These are phyloP conservation scores for Threskiornis aethiopicus DNA, from an alignment of 2,797 vertebrate species.

Conservation along the genomic window DNA sequence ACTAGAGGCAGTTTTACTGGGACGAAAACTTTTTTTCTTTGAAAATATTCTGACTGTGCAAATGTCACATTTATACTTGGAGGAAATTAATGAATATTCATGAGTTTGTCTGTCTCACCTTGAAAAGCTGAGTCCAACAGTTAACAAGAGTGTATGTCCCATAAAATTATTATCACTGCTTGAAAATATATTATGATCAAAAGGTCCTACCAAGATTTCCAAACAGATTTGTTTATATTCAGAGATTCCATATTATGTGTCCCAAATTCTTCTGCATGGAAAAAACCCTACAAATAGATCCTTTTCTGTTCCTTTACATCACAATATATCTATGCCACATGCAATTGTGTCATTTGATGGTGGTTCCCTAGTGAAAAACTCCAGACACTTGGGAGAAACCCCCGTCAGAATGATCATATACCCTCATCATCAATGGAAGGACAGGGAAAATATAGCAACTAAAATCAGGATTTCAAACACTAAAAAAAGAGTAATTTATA, in stretches of 20 bases:
- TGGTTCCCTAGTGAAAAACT: background rate
- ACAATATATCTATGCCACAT: background rate
- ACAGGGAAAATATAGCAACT: background rate
- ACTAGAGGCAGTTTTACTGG: background rate
- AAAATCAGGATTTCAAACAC: background rate
- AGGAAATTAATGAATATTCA: background rate
- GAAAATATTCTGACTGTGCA: background rate
- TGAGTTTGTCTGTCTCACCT: background rate
- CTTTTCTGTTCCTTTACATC: background rate
- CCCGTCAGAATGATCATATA: background rate
- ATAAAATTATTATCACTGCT: background rate
- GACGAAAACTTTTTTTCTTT: background rate
- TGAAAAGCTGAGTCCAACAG: background rate
- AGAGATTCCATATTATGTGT: background rate
- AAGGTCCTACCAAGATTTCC: background rate
- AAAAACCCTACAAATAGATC: background rate
- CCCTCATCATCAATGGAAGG: background rate
- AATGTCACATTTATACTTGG: background rate
- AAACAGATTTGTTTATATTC: background rate
- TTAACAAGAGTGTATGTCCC: background rate
- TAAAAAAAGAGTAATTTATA: no score
- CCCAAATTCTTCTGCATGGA: background rate
- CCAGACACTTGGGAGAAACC: background rate
- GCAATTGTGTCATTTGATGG: background rate
- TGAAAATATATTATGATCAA: background rate